phyloP scores from a whole-genome alignment of 2,797 vertebrate genomes.

The Geotrypetes seraphini region DNA sequence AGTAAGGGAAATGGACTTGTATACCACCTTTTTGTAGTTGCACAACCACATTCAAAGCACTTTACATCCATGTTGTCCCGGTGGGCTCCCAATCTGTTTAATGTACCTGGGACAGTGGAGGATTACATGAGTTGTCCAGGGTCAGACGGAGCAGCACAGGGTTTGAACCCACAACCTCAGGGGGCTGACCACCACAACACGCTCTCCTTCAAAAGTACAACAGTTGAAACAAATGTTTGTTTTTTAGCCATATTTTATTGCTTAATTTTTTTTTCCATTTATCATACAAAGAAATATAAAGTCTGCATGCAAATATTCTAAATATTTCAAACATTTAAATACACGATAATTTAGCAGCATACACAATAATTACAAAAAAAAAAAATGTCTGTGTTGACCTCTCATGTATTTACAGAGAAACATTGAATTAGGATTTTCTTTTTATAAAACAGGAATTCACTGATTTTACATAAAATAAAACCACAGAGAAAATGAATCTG shows the following conservation, averaged over 20 bases:
- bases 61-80: too few relatives aligned
- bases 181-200: too few relatives aligned
- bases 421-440: conserved; percentile 16
- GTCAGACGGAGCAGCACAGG: too few relatives aligned
- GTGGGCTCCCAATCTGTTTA: too few relatives aligned
- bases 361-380: conserved; percentile 48
- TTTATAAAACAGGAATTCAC: conserved; percentile 31
- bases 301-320: conserved; percentile 60
- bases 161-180: too few relatives aligned
- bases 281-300: conserved; percentile 68
- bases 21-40: too few relatives aligned
- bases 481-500: conserved; percentile 25
- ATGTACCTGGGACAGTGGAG: too few relatives aligned
- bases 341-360: conserved; percentile 65
- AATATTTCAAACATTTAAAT: conserved; percentile 67
- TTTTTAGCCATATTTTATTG: conserved; percentile 51
- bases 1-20: too few relatives aligned
- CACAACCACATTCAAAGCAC: too few relatives aligned
- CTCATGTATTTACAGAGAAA: conserved; percentile 51
- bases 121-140: too few relatives aligned
- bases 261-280: conserved; percentile 41
- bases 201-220: too few relatives aligned
- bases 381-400: conserved; percentile 41
- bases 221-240: not conserved
- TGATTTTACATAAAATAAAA: conserved; percentile 22